Evolutionary conservation across 1,140 invertebrate genomes (phyloP).

Genomic region (Mesaphorura yosii): DNA sequence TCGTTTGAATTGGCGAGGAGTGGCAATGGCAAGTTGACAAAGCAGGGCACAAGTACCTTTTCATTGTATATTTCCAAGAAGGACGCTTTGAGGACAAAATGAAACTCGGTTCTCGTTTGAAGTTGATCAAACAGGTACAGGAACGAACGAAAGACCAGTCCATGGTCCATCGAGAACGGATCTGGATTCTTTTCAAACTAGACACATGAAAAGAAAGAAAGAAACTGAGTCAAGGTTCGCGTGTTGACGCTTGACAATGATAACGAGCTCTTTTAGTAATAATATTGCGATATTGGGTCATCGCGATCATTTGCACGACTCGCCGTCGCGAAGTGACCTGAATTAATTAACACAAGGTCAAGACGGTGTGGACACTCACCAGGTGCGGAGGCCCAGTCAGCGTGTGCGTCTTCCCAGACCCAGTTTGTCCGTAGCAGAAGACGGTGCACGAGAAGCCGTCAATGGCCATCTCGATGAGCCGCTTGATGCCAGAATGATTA

Average conservation of each 20-base stretch:
- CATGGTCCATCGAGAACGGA: conserved; percentile 58
- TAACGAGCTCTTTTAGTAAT: too few species aligned
- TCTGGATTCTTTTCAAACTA: conserved; percentile 53
- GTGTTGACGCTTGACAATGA: too few species aligned
- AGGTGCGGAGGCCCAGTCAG: conserved; percentile 79
- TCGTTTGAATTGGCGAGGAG: too few species aligned
- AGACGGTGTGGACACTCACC: conserved; percentile 50
- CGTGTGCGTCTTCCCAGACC: conserved; percentile 90
- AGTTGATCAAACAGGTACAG: conserved; percentile 77
- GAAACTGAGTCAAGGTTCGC: too few species aligned
- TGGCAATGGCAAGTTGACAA: neutral
- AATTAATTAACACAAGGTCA: too few species aligned
- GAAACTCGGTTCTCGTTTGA: conserved; percentile 56
- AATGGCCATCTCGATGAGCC: conserved; percentile 80
- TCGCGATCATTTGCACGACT: too few species aligned
- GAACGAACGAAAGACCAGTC: conserved; percentile 77
- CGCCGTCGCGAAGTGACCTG: too few species aligned
- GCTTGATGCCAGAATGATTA: conserved; percentile 68
- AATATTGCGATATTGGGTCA: too few species aligned
- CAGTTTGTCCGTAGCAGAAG: conserved; percentile 94
- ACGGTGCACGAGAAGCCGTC: conserved; percentile 86
- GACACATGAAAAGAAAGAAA: conserved; percentile 36
- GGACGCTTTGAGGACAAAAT: conserved; percentile 81
- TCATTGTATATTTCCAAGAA: conserved; percentile 94
- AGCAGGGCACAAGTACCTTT: conserved; percentile 50